Percentiles rank a stretch among this genome's conserved stretches.
phyloP scores from a whole-genome alignment of 2,797 vertebrate genomes.

The Phoebastria nigripes region DNA sequence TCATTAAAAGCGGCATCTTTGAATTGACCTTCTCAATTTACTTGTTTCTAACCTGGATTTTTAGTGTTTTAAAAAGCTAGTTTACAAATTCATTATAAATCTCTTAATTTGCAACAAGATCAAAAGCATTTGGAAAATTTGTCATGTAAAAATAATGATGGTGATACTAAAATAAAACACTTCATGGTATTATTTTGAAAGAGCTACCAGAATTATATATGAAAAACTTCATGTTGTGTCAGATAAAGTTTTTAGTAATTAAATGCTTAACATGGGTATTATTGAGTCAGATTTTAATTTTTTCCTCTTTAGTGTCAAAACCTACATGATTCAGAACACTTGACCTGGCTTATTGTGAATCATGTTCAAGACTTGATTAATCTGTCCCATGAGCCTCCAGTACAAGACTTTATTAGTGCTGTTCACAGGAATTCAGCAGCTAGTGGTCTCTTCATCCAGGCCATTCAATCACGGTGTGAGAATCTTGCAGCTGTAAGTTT shows the following conservation, averaged over 20 bases:
- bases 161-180: neutral
- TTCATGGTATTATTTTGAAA: neutral
- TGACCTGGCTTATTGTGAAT: slow-evolving; percentile 97
- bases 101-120: neutral
- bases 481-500: slow-evolving; percentile 85
- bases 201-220: neutral
- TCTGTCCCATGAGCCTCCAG: slow-evolving; percentile 94
- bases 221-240: neutral
- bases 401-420: slow-evolving; percentile 97
- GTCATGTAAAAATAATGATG: neutral
- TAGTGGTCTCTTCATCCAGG: slow-evolving; percentile 97
- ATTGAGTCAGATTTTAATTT: neutral
- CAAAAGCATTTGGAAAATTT: neutral
- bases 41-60: neutral
- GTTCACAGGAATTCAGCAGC: slow-evolving; percentile 96
- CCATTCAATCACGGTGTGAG: slow-evolving; percentile 96
- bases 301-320: slow-evolving; percentile 88
- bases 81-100: neutral
- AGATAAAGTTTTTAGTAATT: neutral
- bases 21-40: neutral
- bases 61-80: neutral
- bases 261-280: neutral
- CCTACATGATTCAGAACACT: slow-evolving; percentile 95
- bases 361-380: slow-evolving; percentile 93
- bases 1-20: neutral